Evolutionary conservation across 2,113 vertebrate species (phyloP).

Genomic region (Drymodes brunneopygia): DNA sequence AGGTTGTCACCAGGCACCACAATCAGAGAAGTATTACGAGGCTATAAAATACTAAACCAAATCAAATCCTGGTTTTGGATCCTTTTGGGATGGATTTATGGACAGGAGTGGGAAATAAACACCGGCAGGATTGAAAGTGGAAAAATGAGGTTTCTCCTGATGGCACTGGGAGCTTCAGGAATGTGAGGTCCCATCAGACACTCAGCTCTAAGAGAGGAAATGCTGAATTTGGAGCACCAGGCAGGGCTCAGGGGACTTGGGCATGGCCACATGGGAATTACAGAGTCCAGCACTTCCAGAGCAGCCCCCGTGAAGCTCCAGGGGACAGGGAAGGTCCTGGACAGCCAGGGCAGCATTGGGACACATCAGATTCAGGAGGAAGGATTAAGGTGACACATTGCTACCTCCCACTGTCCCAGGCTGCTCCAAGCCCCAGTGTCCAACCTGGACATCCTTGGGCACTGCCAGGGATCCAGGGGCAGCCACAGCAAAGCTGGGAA

Average conservation of each 20-base stretch:
- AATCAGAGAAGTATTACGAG: background rate
- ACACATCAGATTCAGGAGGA: background rate
- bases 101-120: background rate
- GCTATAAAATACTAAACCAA: background rate
- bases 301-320: background rate
- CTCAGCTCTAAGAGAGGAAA: background rate
- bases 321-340: background rate
- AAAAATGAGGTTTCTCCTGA: background rate
- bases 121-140: background rate
- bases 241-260: background rate
- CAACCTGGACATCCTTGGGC: background rate
- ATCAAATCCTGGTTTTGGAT: background rate
- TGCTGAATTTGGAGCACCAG: background rate
- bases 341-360: accelerated
- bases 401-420: background rate
- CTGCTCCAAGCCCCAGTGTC: background rate
- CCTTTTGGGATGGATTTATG: background rate
- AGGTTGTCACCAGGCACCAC: background rate
- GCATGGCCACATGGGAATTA: accelerated
- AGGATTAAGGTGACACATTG: background rate
- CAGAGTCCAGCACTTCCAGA: background rate
- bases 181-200: background rate
- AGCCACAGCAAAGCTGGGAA: background rate
- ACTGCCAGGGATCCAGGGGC: background rate
- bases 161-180: background rate